Conservation (phyloP, 1,140 invertebrate genomes). For the Nilaparvata lugens region DNA sequence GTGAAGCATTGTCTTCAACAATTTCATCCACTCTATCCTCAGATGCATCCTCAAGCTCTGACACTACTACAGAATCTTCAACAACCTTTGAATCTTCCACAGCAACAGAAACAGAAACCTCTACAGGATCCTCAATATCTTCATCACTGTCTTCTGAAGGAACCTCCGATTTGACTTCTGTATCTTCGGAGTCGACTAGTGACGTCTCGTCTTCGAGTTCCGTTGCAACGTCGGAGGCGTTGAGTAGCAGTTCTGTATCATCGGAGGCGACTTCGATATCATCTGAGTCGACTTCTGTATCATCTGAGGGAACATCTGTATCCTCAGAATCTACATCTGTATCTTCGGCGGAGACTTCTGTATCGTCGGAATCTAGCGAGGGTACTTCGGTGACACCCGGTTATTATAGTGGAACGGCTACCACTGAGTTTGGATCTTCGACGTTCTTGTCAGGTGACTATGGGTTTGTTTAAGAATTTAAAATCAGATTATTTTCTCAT, state of each 20-base stretch:
- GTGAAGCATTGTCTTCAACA: constrained; percentile 22
- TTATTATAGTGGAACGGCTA: background rate
- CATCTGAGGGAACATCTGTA: constrained; percentile 12
- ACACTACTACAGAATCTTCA: constrained; percentile 12
- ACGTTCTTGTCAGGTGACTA: constrained; percentile 1
- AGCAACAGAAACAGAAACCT: constrained; percentile 9
- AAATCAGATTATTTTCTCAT: too few relatives aligned
- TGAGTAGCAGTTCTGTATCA: constrained; percentile 10
- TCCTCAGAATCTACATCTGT: background rate
- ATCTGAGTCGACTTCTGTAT: constrained; percentile 13
- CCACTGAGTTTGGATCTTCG: constrained; percentile 23
- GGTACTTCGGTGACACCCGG: constrained; percentile 14
- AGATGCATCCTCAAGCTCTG: background rate
- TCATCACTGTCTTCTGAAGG: background rate
- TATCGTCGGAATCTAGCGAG: constrained; percentile 11
- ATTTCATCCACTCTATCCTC: constrained; percentile 20
- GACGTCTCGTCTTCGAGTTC: background rate
- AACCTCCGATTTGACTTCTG: background rate
- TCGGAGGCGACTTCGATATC: constrained; percentile 18
- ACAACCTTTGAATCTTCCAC: constrained; percentile 16
- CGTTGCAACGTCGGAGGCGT: constrained; percentile 20
- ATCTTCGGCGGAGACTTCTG: constrained; percentile 19
- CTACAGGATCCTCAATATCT: background rate
- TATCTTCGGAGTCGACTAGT: background rate
- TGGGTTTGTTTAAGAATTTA: background rate